Percentiles rank a stretch among this genome's conserved stretches.
These are phyloP conservation scores for Lacerta agilis DNA, from an alignment of 2,797 vertebrate genomes.

Conservation along the genomic window DNA sequence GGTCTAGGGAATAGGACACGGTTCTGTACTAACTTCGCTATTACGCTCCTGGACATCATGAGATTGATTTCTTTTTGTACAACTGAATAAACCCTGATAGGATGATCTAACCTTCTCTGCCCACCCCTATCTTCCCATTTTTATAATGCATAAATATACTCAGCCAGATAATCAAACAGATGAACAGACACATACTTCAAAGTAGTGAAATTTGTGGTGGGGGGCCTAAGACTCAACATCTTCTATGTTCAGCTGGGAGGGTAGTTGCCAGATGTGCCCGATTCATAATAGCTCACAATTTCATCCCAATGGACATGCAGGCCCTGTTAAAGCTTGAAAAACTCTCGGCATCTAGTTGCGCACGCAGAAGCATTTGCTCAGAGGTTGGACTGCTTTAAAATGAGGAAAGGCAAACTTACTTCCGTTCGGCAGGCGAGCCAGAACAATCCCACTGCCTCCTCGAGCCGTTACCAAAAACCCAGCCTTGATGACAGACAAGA, in stretches of 20 bases:
- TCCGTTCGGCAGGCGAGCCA: slow-evolving; percentile 88
- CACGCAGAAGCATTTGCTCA: background rate
- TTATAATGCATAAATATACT: background rate
- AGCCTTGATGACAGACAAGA: slow-evolving; percentile 94
- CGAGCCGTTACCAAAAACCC: slow-evolving; percentile 95
- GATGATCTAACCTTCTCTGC: background rate
- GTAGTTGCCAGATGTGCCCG: background rate
- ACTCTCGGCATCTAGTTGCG: background rate
- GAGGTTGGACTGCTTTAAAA: background rate
- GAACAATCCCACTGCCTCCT: slow-evolving; percentile 93
- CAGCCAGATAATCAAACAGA: background rate
- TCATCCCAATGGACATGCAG: background rate
- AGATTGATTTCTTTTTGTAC: background rate
- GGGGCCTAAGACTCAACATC: background rate
- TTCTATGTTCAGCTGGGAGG: background rate
- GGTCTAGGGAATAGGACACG: background rate
- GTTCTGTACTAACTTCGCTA: background rate
- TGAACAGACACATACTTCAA: background rate
- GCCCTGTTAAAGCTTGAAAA: background rate
- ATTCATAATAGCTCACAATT: background rate
- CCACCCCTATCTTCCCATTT: background rate
- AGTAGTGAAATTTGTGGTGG: background rate
- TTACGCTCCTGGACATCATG: background rate
- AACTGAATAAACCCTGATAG: background rate
- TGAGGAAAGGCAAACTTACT: slow-evolving; percentile 79